phyloP scores from a whole-genome alignment of 2,113 vertebrate genomes.

The Amia ocellicauda region DNA sequence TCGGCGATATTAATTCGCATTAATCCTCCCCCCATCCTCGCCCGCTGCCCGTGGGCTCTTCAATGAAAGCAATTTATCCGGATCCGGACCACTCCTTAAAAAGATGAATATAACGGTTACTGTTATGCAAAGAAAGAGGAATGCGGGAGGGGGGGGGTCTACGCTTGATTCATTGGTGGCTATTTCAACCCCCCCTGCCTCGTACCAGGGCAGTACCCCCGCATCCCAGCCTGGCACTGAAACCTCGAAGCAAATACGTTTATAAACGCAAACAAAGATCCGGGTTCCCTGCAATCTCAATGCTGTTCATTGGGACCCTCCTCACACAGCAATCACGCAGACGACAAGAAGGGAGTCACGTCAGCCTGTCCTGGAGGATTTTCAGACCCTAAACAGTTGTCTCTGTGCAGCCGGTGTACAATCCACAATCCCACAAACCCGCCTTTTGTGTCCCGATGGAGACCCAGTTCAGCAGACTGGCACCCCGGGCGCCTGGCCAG shows the following conservation, averaged over 20 bases:
- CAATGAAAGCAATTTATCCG: not conserved
- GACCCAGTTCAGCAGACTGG: constrained; percentile 2
- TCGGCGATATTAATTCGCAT: not conserved
- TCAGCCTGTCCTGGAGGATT: constrained; percentile 23
- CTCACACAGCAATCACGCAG: not conserved
- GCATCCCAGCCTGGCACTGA: constrained; percentile 8
- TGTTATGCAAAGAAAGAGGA: constrained; percentile 6
- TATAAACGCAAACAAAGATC: too few relatives aligned
- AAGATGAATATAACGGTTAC: constrained; percentile 13
- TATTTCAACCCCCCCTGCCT: constrained; percentile 9
- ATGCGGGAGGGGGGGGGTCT: constrained; percentile 15
- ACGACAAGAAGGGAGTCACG: constrained; percentile 17
- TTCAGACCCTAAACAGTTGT: constrained; percentile 25
- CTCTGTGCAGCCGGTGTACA: constrained; percentile 8
- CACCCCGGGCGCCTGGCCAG: not conserved
- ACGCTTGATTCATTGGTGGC: constrained; percentile 27
- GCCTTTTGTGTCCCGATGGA: not conserved
- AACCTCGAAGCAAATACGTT: too few relatives aligned
- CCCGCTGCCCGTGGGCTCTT: constrained; percentile 9
- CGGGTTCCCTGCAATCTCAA: too few relatives aligned
- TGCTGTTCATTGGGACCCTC: constrained; percentile 6
- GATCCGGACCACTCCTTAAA: constrained; percentile 14
- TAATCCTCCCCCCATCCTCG: not conserved
- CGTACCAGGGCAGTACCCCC: not conserved
- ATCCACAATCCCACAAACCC: not conserved